Percentiles rank a stretch among this genome's conserved stretches.
These are phyloP conservation scores for Mohoua ochrocephala DNA, from an alignment of 2,113 vertebrate species.

Conservation along the genomic window DNA sequence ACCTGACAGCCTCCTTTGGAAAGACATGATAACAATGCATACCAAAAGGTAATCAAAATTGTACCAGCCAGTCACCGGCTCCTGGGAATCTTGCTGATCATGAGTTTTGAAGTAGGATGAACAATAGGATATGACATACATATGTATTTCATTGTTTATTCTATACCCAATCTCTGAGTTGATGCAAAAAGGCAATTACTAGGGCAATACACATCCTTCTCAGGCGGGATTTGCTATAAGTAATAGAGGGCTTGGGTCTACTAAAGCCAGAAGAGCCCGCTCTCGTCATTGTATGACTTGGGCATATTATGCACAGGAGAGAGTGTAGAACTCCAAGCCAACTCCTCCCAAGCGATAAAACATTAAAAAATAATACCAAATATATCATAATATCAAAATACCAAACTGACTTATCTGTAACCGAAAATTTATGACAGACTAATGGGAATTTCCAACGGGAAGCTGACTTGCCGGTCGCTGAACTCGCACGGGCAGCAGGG, in stretches of 20 bases:
- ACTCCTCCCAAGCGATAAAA: neutral
- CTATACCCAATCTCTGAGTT: neutral
- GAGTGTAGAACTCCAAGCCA: neutral
- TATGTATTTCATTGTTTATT: neutral
- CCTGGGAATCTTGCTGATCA: neutral
- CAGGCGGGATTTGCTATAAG: neutral
- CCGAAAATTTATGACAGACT: neutral
- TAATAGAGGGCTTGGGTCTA: neutral
- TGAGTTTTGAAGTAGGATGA: neutral
- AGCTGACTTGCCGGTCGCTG: neutral
- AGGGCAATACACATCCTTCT: neutral
- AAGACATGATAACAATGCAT: neutral
- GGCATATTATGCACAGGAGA: neutral
- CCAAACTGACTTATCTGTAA: neutral
- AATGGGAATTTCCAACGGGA: neutral
- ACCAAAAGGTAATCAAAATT: neutral
- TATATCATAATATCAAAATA: neutral
- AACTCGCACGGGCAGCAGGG: neutral
- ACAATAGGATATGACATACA: neutral
- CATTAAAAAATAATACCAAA: neutral
- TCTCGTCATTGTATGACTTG: neutral
- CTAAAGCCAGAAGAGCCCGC: neutral
- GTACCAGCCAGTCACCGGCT: neutral
- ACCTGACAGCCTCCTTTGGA: neutral
- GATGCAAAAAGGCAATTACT: neutral